Conservation (phyloP, 2,797 vertebrate genomes). For the Sternotherus odoratus region DNA sequence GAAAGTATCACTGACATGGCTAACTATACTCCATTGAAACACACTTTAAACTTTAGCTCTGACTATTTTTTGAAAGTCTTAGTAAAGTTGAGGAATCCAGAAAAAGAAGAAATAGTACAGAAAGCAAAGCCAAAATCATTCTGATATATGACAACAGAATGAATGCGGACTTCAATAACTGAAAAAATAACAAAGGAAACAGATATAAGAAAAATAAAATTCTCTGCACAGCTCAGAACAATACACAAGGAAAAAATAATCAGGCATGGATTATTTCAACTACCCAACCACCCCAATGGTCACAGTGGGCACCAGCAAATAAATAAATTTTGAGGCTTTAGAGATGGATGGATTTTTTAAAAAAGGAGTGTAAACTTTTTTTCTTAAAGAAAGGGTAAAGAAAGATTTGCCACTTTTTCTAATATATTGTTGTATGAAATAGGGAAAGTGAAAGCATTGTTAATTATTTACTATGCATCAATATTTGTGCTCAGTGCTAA, state of each 20-base stretch:
- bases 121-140: not conserved
- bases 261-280: not conserved
- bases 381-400: not conserved
- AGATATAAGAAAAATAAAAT: not conserved
- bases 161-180: not conserved
- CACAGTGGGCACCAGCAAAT: not conserved
- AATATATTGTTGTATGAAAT: not conserved
- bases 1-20: not conserved
- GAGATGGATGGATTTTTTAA: not conserved
- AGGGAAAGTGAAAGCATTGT: not conserved
- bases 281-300: not conserved
- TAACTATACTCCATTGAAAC: not conserved
- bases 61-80: not conserved
- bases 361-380: not conserved
- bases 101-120: not conserved
- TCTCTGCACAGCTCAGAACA: not conserved
- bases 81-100: not conserved
- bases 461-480: not conserved
- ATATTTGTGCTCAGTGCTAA: not conserved
- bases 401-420: not conserved
- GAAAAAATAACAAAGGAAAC: not conserved
- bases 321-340: not conserved
- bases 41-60: not conserved
- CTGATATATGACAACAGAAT: not conserved
- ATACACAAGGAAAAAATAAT: not conserved